Conservation (phyloP, 2,113 vertebrate species). For the Poeciliopsis occidentalis region DNA sequence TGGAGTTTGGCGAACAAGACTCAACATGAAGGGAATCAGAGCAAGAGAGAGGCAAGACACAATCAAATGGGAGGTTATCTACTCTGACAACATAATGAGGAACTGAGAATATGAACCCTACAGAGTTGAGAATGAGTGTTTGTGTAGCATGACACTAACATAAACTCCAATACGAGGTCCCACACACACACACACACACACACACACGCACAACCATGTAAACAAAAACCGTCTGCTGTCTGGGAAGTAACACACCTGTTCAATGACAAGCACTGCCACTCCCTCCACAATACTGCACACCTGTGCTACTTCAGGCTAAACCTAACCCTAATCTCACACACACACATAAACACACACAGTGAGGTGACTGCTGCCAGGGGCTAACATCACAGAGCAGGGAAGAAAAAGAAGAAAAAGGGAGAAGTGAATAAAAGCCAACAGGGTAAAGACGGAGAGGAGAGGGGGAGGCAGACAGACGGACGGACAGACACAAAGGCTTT, state of each 20-base stretch:
- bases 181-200: slow-evolving; percentile 42
- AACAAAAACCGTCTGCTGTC: slow-evolving; percentile 66
- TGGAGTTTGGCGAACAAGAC: slow-evolving; percentile 37
- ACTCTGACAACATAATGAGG: slow-evolving; percentile 46
- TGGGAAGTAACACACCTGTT: slow-evolving; percentile 77
- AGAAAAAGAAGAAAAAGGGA: slow-evolving; percentile 38
- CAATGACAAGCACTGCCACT: slow-evolving; percentile 71
- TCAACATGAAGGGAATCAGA: slow-evolving; percentile 18
- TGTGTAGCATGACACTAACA: slow-evolving; percentile 37
- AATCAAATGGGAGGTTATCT: slow-evolving; percentile 52
- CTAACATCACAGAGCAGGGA: slow-evolving; percentile 58
- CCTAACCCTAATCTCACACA: slow-evolving; percentile 57
- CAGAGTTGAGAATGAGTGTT: slow-evolving; percentile 16
- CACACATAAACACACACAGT: slow-evolving; percentile 35
- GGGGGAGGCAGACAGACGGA: slow-evolving; percentile 30
- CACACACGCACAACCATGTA: slow-evolving; percentile 37
- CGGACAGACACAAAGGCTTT: slow-evolving; percentile 65
- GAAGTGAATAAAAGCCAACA: slow-evolving; percentile 41
- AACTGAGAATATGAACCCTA: slow-evolving; percentile 34
- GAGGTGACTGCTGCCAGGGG: slow-evolving; percentile 56
- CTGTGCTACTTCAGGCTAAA: slow-evolving; percentile 75
- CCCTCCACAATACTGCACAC: slow-evolving; percentile 77
- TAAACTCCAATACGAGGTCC: slow-evolving; percentile 51
- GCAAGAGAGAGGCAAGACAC: slow-evolving; percentile 4
- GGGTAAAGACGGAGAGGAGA: slow-evolving; percentile 49